Evolutionary conservation across 2,797 vertebrate species (phyloP).

Genomic region (Neosilurus mollespiculum): DNA sequence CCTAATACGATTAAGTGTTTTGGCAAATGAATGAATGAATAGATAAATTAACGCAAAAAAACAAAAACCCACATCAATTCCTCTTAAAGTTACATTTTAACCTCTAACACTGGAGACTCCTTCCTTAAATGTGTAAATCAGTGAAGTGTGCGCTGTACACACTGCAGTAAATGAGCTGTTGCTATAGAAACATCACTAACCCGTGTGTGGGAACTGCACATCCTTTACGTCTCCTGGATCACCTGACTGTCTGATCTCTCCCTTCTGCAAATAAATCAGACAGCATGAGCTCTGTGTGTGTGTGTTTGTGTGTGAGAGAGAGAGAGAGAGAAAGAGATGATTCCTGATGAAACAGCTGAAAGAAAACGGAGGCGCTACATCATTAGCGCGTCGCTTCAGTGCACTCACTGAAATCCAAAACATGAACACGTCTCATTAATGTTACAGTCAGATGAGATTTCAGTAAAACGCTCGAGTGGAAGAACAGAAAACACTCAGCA

Average conservation of each 20-base stretch:
- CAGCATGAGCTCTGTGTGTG: neutral
- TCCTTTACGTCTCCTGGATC: neutral
- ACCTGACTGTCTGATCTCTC: neutral
- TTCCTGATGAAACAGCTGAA: constrained; percentile 1
- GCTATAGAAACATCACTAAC: neutral
- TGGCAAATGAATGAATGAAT: no score
- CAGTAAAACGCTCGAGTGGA: neutral
- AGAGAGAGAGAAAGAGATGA: neutral
- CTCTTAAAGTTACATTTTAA: neutral
- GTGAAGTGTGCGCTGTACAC: neutral
- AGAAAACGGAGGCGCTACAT: neutral
- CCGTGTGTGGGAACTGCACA: neutral
- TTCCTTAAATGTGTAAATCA: neutral
- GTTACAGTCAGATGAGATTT: neutral
- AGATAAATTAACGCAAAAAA: no score
- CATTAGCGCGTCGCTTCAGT: neutral
- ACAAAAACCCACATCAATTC: neutral
- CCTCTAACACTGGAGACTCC: neutral
- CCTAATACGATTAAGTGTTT: no score
- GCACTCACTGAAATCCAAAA: neutral
- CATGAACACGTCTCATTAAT: neutral
- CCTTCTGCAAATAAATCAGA: neutral
- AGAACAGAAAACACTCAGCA: neutral
- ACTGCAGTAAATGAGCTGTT: neutral
- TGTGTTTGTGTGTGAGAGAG: neutral